These are phyloP conservation scores for Tursiops truncatus DNA, from an alignment of 2,113 vertebrate species.

Conservation along the genomic window DNA sequence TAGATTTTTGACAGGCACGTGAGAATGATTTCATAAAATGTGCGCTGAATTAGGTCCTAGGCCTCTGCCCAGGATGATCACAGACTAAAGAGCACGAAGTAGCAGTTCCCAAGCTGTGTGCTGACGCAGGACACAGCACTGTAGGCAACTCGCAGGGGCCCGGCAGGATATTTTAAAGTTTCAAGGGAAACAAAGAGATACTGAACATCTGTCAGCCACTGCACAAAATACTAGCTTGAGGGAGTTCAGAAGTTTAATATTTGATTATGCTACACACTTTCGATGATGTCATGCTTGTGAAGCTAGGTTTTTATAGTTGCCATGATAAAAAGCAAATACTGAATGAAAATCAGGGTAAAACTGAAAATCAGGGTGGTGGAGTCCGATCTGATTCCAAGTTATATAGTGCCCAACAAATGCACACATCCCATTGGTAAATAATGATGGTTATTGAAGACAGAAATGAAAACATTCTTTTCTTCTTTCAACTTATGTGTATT, in stretches of 20 bases:
- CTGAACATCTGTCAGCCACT: neutral
- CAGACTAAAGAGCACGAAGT: neutral
- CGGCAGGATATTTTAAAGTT: neutral
- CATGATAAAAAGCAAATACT: neutral
- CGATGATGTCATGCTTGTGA: neutral
- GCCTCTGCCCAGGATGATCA: neutral
- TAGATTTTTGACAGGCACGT: neutral
- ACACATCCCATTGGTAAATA: neutral
- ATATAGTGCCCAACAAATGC: neutral
- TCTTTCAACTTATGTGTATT: neutral
- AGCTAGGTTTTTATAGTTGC: neutral
- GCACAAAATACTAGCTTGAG: neutral
- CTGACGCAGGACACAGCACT: neutral
- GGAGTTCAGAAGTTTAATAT: neutral
- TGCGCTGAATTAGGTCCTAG: neutral
- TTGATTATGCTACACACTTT: neutral
- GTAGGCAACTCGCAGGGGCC: fast-evolving
- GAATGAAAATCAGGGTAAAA: neutral
- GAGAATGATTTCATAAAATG: neutral
- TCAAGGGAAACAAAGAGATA: neutral
- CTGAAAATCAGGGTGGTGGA: fast-evolving
- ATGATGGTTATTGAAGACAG: neutral
- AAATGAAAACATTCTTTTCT: neutral
- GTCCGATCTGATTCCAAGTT: neutral
- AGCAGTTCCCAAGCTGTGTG: neutral